Evolutionary conservation across 2,888 invertebrate genomes (phyloP).

Genomic region (Resseliella maxima): DNA sequence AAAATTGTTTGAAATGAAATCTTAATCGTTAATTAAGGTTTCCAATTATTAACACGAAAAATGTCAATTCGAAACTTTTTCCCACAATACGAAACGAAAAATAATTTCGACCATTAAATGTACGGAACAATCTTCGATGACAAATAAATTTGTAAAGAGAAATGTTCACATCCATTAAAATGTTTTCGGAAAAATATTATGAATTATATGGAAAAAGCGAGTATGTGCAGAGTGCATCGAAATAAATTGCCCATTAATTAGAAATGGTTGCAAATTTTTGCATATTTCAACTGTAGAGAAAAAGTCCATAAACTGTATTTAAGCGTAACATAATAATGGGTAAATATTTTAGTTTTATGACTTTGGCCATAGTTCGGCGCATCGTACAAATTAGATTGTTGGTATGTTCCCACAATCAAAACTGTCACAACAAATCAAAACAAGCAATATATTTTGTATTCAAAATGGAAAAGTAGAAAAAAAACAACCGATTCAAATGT

Average conservation of each 20-base stretch:
- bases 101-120: not conserved
- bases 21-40: too few relatives aligned
- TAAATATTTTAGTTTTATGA: conserved; percentile 31
- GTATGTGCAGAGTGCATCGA: not conserved
- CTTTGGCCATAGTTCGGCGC: not conserved
- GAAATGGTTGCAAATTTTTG: conserved; percentile 47
- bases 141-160: not conserved
- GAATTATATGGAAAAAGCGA: not conserved
- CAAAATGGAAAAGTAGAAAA: not conserved
- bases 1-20: too few relatives aligned
- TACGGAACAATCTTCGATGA: not conserved
- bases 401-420: conserved; percentile 15
- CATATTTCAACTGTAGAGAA: not conserved
- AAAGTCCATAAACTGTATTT: not conserved
- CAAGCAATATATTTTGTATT: not conserved
- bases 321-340: conserved; percentile 43
- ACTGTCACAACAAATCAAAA: conserved; percentile 55
- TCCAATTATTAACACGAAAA: too few relatives aligned
- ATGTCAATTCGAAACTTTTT: not conserved
- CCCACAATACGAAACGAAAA: not conserved
- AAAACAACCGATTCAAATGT: not conserved
- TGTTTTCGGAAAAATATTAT: not conserved
- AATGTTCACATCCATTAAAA: not conserved
- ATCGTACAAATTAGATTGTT: not conserved
- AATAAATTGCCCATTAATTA: conserved; percentile 53